A percentile compares a stretch with the other conserved stretches of the same genome.
phyloP scores from a whole-genome alignment of 2,113 vertebrate genomes.

The Chascanopsetta lugubris region DNA sequence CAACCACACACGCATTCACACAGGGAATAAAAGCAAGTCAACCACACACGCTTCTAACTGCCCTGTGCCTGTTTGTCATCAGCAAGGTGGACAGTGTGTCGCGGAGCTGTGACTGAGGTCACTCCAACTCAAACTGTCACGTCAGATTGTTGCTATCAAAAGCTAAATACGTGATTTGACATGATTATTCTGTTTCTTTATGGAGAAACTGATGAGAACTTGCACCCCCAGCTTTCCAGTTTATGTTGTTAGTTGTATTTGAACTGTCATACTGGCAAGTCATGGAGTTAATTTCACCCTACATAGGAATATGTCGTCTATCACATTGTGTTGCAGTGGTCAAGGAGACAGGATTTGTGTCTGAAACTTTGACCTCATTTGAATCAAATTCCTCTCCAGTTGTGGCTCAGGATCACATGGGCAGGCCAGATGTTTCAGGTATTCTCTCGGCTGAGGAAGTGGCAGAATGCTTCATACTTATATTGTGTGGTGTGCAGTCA shows the following conservation, averaged over 20 bases:
- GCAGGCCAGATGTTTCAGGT: neutral
- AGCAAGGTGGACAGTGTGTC: constrained; percentile 11
- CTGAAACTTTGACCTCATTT: too few species aligned
- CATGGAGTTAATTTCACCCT: too few species aligned
- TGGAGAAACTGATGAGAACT: constrained; percentile 1
- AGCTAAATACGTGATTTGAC: constrained; percentile 6
- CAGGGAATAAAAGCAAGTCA: constrained; percentile 23
- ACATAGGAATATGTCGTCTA: too few species aligned
- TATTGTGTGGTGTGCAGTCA: too few species aligned
- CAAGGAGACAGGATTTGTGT: too few species aligned
- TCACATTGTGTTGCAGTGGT: too few species aligned
- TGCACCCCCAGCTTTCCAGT: neutral
- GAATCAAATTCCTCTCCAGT: neutral
- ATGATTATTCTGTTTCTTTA: neutral
- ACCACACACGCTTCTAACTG: constrained; percentile 4
- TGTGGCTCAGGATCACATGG: too few species aligned
- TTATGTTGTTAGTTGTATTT: neutral
- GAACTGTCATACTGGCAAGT: too few species aligned
- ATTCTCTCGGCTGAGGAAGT: neutral
- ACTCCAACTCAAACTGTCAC: neutral
- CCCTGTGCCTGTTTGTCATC: neutral
- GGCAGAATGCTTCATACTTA: neutral
- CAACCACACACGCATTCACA: constrained; percentile 13
- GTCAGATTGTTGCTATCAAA: too few species aligned
- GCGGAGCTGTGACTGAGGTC: constrained; percentile 27